Evolutionary conservation across 2,888 invertebrate species (phyloP).

Genomic region (Mystacides longicornis): DNA sequence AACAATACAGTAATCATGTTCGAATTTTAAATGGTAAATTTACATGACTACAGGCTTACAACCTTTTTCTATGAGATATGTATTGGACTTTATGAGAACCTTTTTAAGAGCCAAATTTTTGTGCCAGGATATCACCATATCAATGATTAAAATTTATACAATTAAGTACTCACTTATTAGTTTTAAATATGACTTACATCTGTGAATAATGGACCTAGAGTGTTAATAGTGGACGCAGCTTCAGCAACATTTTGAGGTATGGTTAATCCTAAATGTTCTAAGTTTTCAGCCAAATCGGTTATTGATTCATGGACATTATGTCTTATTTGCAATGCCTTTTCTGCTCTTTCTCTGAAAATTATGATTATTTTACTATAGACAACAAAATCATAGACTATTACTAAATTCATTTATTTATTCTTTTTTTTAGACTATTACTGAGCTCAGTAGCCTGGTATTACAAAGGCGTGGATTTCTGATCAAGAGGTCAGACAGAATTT

Average conservation of each 20-base stretch:
- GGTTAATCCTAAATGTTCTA: slow-evolving; percentile 47
- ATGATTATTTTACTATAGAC: too few species aligned
- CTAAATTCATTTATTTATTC: too few species aligned
- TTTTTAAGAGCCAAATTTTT: too few species aligned
- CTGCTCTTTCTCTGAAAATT: slow-evolving; percentile 58
- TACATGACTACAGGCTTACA: neutral
- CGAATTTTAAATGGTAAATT: neutral
- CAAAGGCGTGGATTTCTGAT: too few species aligned
- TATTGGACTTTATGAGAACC: too few species aligned
- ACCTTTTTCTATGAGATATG: neutral
- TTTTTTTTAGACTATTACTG: too few species aligned
- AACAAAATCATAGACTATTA: too few species aligned
- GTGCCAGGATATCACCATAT: neutral
- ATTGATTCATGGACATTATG: slow-evolving; percentile 72
- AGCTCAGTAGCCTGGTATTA: too few species aligned
- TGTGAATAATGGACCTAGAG: slow-evolving; percentile 39
- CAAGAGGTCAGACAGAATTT: too few species aligned
- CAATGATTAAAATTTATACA: slow-evolving; percentile 5
- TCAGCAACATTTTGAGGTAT: slow-evolving; percentile 44
- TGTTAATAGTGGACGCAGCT: slow-evolving; percentile 33
- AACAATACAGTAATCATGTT: neutral
- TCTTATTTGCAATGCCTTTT: slow-evolving; percentile 59
- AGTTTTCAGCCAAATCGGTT: slow-evolving; percentile 54
- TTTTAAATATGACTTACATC: too few species aligned
- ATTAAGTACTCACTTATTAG: too few species aligned